Evolutionary conservation across 2,113 vertebrate species (phyloP).

Genomic region (Bubo scandiacus): DNA sequence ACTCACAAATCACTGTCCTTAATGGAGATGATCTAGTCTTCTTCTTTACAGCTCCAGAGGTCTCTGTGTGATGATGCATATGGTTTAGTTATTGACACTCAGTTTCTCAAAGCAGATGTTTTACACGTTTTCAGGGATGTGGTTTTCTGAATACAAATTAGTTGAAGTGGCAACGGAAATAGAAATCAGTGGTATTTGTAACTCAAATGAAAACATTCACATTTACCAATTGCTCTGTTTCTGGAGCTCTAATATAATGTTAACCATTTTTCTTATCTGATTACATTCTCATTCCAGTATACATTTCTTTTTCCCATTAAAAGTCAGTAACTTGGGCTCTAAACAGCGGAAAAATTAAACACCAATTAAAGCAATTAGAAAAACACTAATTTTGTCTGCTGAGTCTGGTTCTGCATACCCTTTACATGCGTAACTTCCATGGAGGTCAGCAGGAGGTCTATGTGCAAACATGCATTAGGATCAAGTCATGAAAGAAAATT

Average conservation of each 20-base stretch:
- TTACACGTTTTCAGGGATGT: conserved; percentile 17
- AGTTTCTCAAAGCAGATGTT: conserved; percentile 8
- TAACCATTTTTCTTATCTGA: conserved; percentile 5
- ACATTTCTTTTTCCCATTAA: conserved; percentile 5
- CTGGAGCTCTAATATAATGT: not conserved
- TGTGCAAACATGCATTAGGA: not conserved
- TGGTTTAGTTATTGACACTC: not conserved
- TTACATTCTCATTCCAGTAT: conserved; percentile 17
- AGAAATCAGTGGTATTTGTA: conserved; percentile 19
- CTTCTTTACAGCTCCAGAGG: rapidly evolving
- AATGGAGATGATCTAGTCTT: not conserved
- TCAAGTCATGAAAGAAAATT: conserved; percentile 1
- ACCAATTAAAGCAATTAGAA: conserved; percentile 51
- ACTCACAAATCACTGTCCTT: not conserved
- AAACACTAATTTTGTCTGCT: conserved; percentile 64
- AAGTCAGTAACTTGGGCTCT: conserved; percentile 5
- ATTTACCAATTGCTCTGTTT: conserved; percentile 19
- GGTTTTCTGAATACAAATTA: conserved; percentile 39
- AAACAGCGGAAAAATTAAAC: conserved; percentile 51
- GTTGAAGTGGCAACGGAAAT: conserved; percentile 15
- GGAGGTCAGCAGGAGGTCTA: conserved; percentile 44
- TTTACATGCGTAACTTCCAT: not conserved
- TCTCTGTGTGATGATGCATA: not conserved
- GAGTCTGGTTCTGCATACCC: conserved; percentile 68
- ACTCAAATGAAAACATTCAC: conserved; percentile 31